These are phyloP conservation scores for Tarsius wallacei DNA, from an alignment of 2,797 vertebrate genomes.

Conservation along the genomic window DNA sequence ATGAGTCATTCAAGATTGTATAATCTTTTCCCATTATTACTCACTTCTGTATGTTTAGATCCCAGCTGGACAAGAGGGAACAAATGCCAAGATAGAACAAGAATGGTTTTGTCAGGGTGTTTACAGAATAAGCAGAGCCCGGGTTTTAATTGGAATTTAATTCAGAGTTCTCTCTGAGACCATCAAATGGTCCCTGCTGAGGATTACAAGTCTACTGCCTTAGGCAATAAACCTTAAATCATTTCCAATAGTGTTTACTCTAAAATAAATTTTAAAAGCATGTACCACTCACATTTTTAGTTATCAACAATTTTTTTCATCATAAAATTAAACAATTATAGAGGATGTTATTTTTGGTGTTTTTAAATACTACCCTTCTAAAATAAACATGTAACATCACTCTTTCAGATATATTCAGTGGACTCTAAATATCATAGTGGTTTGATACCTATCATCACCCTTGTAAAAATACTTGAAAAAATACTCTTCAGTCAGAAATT, in stretches of 20 bases:
- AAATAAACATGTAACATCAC: conserved; percentile 29
- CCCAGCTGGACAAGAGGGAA: conserved; percentile 63
- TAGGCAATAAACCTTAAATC: neutral
- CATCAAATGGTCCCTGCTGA: neutral
- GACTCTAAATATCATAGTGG: neutral
- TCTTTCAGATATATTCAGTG: conserved; percentile 27
- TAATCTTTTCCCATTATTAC: conserved; percentile 78
- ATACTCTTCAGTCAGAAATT: neutral
- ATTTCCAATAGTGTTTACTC: conserved; percentile 38
- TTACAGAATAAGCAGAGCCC: conserved; percentile 71
- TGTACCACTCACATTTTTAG: neutral
- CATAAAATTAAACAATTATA: conserved; percentile 4
- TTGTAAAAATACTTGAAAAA: conserved; percentile 42
- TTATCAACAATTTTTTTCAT: conserved; percentile 43
- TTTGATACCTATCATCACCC: neutral
- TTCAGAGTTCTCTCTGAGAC: conserved; percentile 67
- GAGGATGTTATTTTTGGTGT: neutral
- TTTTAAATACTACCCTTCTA: conserved; percentile 52
- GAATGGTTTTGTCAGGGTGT: conserved; percentile 73
- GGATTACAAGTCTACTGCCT: neutral
- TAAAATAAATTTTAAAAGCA: conserved; percentile 35
- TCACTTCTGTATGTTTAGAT: conserved; percentile 73
- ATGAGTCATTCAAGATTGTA: conserved; percentile 71
- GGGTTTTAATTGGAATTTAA: conserved; percentile 76
- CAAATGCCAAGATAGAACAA: conserved; percentile 71